These are phyloP conservation scores for Adineta ricciae DNA, from an alignment of 2,888 invertebrate genomes.

Conservation along the genomic window DNA sequence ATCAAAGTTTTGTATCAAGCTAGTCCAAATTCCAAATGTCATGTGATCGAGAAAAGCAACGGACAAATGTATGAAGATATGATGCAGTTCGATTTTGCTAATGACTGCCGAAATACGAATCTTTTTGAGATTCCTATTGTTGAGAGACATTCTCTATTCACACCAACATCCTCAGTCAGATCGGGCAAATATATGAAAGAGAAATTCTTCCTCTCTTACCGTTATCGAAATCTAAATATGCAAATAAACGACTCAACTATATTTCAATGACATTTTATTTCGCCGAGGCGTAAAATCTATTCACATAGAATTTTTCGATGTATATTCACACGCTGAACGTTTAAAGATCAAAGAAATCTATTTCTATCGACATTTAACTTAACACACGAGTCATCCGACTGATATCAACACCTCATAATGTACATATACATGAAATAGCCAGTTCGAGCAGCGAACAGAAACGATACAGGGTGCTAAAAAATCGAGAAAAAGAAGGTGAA, in stretches of 20 bases:
- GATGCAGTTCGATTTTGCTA: too few species aligned
- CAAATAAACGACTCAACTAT: too few species aligned
- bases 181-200: too few species aligned
- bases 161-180: too few species aligned
- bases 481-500: neutral
- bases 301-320: neutral
- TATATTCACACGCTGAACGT: neutral
- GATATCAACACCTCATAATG: slow-evolving; percentile 15
- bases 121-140: too few species aligned
- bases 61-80: too few species aligned
- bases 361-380: slow-evolving; percentile 7
- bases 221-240: too few species aligned
- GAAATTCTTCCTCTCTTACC: too few species aligned
- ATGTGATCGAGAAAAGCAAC: too few species aligned
- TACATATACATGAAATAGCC: neutral
- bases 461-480: neutral
- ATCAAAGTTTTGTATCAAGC: neutral
- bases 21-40: too few species aligned
- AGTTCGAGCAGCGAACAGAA: neutral
- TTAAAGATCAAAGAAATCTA: neutral
- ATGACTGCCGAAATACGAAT: too few species aligned
- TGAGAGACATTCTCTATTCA: too few species aligned
- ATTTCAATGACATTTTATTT: neutral
- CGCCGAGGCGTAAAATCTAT: neutral
- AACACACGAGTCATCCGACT: neutral